These are phyloP conservation scores for Diplazon laetatorius DNA, from an alignment of 2,888 invertebrate genomes.

Conservation along the genomic window DNA sequence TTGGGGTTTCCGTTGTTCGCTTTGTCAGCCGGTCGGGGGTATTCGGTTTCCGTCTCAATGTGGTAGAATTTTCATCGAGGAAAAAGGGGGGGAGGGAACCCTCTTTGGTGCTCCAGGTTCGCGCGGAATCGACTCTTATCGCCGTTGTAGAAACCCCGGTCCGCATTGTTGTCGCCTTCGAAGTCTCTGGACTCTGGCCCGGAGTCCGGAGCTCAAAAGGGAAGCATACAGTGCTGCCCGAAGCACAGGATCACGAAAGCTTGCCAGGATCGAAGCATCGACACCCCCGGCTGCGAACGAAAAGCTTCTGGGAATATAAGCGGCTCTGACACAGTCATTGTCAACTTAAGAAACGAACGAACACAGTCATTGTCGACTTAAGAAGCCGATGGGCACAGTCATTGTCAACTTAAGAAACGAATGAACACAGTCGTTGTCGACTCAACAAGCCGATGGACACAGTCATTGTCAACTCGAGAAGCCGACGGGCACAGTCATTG, in stretches of 20 bases:
- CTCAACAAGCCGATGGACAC: not conserved
- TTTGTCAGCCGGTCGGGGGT: conserved; percentile 22
- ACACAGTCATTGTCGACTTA: too few relatives aligned
- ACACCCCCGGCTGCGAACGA: conserved; percentile 26
- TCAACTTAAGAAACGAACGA: too few relatives aligned
- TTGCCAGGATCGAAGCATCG: conserved; percentile 39
- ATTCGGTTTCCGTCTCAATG: conserved; percentile 12
- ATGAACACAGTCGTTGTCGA: not conserved
- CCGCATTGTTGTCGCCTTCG: conserved; percentile 49
- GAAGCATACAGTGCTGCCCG: conserved; percentile 1
- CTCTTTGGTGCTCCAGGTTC: conserved; percentile 18
- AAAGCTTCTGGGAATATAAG: conserved; percentile 16
- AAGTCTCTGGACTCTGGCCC: conserved; percentile 25
- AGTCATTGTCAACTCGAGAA: not conserved
- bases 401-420: not conserved
- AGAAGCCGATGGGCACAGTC: not conserved
- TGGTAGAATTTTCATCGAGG: conserved; percentile 19
- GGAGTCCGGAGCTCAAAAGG: conserved; percentile 5
- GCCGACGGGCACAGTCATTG: not conserved
- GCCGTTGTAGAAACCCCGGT: conserved; percentile 40
- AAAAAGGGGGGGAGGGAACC: conserved; percentile 42
- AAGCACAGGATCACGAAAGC: conserved; percentile 39
- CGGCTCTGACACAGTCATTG: not conserved
- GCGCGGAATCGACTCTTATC: conserved; percentile 52
- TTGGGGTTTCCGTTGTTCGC: conserved; percentile 2